phyloP scores from a whole-genome alignment of 2,797 vertebrate species.

The Sardinella longiceps region DNA sequence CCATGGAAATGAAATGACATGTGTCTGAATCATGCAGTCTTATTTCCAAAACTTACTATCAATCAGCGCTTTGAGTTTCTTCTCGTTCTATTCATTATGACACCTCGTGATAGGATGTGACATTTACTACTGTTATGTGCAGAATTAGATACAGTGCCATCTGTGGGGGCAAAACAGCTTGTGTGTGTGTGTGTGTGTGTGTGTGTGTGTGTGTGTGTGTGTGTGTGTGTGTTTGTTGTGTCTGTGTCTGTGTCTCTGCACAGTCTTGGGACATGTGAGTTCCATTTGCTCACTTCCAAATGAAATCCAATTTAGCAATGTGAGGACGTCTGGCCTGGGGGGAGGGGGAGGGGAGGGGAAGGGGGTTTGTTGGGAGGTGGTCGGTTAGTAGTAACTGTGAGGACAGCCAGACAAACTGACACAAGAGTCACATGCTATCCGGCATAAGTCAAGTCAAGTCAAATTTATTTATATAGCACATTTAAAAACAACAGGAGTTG shows the following conservation, averaged over 20 bases:
- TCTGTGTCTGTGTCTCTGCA: neutral
- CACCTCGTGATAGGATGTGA: conserved; percentile 13
- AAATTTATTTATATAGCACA: too few species aligned
- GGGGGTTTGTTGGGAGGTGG: neutral
- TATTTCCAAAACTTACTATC: neutral
- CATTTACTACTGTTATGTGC: neutral
- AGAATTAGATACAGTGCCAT: neutral
- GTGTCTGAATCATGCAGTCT: neutral
- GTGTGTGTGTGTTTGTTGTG: neutral
- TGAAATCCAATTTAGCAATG: conserved; percentile 1
- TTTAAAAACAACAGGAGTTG: too few species aligned
- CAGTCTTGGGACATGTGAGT: neutral
- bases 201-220: neutral
- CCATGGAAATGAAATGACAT: neutral
- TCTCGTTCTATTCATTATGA: neutral
- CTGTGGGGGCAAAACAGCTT: neutral
- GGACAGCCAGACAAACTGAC: neutral
- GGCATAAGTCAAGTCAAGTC: too few species aligned
- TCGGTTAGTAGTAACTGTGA: neutral
- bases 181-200: neutral
- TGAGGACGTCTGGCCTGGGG: neutral
- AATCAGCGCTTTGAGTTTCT: neutral
- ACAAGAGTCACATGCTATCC: neutral
- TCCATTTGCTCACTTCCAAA: neutral
- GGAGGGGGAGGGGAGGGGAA: neutral